Evolutionary conservation across 2,113 vertebrate species (phyloP), one percentile per base, ranked within the genome.

Genomic region (Butorides virescens): DNA sequence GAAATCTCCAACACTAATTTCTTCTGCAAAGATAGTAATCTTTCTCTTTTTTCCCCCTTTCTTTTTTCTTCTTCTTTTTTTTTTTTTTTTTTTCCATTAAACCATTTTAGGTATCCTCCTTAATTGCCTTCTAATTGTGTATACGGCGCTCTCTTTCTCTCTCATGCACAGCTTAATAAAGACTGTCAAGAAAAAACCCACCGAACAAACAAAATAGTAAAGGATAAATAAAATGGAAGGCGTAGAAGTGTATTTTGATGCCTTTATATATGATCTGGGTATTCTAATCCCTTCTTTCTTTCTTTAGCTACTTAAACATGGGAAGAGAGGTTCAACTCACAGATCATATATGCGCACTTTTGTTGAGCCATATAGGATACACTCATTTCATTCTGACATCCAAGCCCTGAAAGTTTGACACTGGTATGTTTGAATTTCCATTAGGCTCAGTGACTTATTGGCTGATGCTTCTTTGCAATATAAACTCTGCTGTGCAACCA

Each of bases 381-480:
- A 71, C 34, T 61, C 59, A 80, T 39, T 92, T 90, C 65, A 61
- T 81, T 96, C 85, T 63, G 52, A 84, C 62, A 68, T 85, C 55
- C 80, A 56, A 34, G 34, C 42, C 87, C 72, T 79, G 36, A 82
- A 95, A 96, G 68, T 79, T 15, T 94, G 83, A 88, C n/a, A 62
- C 49, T 79, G 56, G 15, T 66, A 77, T 88, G 77, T 94, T n/a
- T 96, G 71, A 81, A 85, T 96, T 95, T 96, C 92, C 82, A 63
- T 68, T 71, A 66, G 56, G 52, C 14, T 70, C 37, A 66, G 47
- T 78, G 52, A 71, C 65, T 95, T 82, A 72, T 1, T 93, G 71
- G 63, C 66, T 86, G 52, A 94, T 44, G 44, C 29, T 66, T 79
- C 56, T 62, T 61, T 94, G 75, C 72, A 85, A 81, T 61, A 80